Conservation (phyloP, 2,888 invertebrate species). For the Dioctria rufipes region DNA sequence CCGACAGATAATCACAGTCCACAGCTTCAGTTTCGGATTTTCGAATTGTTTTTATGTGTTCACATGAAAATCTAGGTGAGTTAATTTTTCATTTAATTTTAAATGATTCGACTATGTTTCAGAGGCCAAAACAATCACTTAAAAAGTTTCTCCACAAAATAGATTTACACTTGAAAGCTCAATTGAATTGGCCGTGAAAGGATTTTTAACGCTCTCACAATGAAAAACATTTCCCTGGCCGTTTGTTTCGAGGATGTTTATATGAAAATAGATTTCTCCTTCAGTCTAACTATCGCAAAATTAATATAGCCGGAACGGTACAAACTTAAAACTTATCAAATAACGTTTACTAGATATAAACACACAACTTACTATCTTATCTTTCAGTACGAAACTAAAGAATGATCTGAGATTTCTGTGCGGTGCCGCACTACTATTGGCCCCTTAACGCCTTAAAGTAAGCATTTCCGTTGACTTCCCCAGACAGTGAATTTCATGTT, state of each 20-base stretch:
- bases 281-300: too few species aligned
- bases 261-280: neutral
- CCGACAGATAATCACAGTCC: too few species aligned
- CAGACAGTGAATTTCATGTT: constrained; percentile 12
- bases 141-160: neutral
- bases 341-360: too few species aligned
- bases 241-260: too few species aligned
- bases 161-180: constrained; percentile 8
- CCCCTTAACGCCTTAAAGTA: constrained; percentile 52
- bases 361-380: neutral
- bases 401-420: neutral
- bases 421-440: constrained; percentile 34
- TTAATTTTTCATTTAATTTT: too few species aligned
- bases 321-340: too few species aligned
- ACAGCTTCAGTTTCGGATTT: too few species aligned
- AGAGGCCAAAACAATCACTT: neutral
- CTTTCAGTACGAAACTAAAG: neutral
- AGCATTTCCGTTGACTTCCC: constrained; percentile 43
- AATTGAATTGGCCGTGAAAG: constrained; percentile 7
- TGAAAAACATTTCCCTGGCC: neutral
- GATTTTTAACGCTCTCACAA: neutral
- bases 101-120: neutral
- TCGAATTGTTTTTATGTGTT: too few species aligned
- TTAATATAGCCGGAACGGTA: too few species aligned
- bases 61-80: too few species aligned